Evolutionary conservation across 2,888 invertebrate genomes (phyloP), one percentile per base, ranked within the genome.

Genomic region (Eumacrocentrus americanus): DNA sequence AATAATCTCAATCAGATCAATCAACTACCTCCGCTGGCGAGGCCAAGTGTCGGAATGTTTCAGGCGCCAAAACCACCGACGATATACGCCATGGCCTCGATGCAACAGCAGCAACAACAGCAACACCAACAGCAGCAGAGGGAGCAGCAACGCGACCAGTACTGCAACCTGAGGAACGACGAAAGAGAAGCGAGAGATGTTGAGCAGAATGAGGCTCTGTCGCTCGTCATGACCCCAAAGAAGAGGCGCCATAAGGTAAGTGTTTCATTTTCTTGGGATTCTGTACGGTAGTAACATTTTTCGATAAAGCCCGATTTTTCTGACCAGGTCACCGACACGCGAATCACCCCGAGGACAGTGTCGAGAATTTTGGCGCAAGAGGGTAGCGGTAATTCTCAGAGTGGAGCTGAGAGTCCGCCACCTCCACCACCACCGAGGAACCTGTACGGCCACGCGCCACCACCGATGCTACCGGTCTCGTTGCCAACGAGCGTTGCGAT

Each of bases 401-500:
- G 88, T 56, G 87, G 81, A 61, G 72, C 73, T 63, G 79, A 78
- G 64, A 79, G 79, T 72, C 77, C 78, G 67, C 76, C 78, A 64
- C 82, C 76, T 66, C 80, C 76, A 70, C 78, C 80, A 75, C 88
- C 89, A 70, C 90, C 91, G 55, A 90, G 92, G 74, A 87, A 90
- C 74, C 48, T 55, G 23, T 54, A 54, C 29, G 84, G 89, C 81
- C 89, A 90, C 81, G 88, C 88, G 73, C 83, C 87, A 75, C 91
- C 91, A 55, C 91, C 94, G 60, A 92, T 94, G 84, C 87, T 95
- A 83, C 91, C 91, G 70, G 90, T 91, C 69, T 92, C 94, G 75
- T 86, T 96, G 81, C 95, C 96, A 70, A 97, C 96, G 62, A 93
- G 95, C 65, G 96, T 97, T 78, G 96, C 97, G 80, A 96, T 97